phyloP scores from a whole-genome alignment of 2,888 invertebrate species.

The Limnephilus lunatus region DNA sequence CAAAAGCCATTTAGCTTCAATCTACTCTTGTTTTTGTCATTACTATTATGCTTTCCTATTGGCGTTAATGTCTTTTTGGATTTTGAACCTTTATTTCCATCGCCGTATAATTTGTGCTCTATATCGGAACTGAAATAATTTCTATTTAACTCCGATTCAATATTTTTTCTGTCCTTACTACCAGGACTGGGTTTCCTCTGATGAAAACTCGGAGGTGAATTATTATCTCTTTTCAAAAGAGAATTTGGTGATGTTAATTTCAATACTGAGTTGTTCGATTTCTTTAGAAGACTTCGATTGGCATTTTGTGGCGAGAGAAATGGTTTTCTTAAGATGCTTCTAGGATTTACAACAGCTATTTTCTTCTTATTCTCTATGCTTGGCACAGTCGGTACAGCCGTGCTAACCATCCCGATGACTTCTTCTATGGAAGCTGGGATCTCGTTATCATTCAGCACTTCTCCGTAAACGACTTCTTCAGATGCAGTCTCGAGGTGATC shows the following conservation, averaged over 20 bases:
- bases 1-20: conserved; percentile 44
- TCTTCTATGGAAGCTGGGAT: conserved; percentile 78
- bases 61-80: neutral
- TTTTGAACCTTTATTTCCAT: conserved; percentile 14
- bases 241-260: neutral
- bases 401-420: conserved; percentile 76
- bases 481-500: neutral
- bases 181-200: neutral
- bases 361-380: conserved; percentile 55
- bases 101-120: neutral
- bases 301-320: conserved; percentile 18
- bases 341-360: conserved; percentile 37
- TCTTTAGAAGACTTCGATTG: conserved; percentile 59
- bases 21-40: conserved; percentile 41
- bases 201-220: neutral
- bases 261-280: conserved; percentile 20
- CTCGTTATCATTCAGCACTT: conserved; percentile 73
- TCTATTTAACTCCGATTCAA: neutral
- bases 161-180: neutral
- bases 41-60: neutral
- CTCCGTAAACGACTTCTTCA: conserved; percentile 71
- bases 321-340: conserved; percentile 58
- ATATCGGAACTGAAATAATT: neutral
- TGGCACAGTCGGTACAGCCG: conserved; percentile 75
- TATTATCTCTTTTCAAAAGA: neutral